Evolutionary conservation across 2,113 vertebrate species (phyloP).

Genomic region (Rhynchomys soricoides): DNA sequence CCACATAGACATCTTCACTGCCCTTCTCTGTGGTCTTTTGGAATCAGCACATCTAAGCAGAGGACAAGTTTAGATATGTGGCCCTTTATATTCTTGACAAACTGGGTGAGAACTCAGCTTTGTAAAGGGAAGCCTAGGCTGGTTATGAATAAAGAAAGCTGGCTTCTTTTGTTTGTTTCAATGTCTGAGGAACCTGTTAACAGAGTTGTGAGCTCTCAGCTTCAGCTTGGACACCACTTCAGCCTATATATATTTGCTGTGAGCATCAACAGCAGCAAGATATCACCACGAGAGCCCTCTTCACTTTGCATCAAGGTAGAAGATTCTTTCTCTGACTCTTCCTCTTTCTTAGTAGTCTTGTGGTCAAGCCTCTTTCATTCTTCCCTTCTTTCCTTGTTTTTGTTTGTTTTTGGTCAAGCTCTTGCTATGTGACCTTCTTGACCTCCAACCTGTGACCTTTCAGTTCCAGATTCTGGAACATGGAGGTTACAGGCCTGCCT

Average conservation of each 20-base stretch:
- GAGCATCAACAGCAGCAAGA: background rate
- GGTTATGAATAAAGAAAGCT: background rate
- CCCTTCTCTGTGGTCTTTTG: background rate
- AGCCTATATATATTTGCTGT: background rate
- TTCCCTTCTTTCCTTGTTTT: background rate
- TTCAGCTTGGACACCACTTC: background rate
- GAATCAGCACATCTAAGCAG: background rate
- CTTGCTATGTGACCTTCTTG: background rate
- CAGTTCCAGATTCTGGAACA: too few species aligned
- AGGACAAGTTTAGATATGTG: background rate
- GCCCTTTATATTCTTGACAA: background rate
- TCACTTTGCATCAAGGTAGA: background rate
- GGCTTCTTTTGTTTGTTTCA: background rate
- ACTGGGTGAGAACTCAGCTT: background rate
- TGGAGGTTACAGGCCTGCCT: background rate
- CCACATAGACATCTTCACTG: background rate
- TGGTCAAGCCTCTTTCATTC: background rate
- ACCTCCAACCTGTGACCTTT: background rate
- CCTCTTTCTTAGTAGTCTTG: too few species aligned
- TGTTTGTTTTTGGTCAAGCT: background rate
- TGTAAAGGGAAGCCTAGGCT: background rate
- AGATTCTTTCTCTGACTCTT: background rate
- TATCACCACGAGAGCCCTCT: accelerated
- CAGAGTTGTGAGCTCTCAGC: background rate
- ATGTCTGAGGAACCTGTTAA: background rate